Base-by-base conservation (phyloP, 2,113 vertebrate genomes). In the Calyptommatus sinebrachiatus region DNA sequence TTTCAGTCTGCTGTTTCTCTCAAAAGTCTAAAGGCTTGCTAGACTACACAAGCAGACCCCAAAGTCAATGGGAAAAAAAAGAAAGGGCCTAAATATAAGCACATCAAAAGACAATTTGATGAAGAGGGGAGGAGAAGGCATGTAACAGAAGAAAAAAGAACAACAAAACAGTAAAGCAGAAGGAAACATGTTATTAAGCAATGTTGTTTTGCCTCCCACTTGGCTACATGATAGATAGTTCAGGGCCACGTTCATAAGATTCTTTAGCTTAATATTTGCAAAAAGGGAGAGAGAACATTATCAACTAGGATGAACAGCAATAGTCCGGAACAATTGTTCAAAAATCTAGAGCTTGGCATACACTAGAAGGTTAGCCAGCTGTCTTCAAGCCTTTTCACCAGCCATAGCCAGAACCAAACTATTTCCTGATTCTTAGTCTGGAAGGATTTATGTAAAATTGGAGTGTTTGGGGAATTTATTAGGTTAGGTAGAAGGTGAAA, bases 1-100 rank as follows among this genome's bases (percentile, higher is more conserved):
- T 87, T 84, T 88, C 87, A 80, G 80, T 85, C 83, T 29, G 66
- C 73, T 86, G 78, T 66, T 89, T 82, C 80, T 72, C 70, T 75
- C 71, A 24, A 41, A 22, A 21, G 60, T 89, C 69, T 24, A 12
- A 63, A 69, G 35, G 16, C n/a, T 57, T 75, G 61, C n/a, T 66
- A 65, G 78, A 81, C 66, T 63, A 71, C 45, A 69, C 76, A 83
- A 82, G n/a, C 77, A 86, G 62, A 72, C 78, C 4, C 53, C 68
- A 72, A 73, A 0, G 0, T 63, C 82, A 90, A 80, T 78, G 78
- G 35, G 71, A 81, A 70, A 66, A 83, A 70, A 66, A 74, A 76
- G 79, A 74, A 53, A 53, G n/a, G 78, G 35, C 18, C 41, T 71
- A 22, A 72, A 46, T n/a, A 50, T 41, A 21, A 61, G 66, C 50